Percentiles rank a stretch among this genome's conserved stretches.
Conservation (phyloP, 1,140 invertebrate species). For the Aphidius gifuensis region DNA sequence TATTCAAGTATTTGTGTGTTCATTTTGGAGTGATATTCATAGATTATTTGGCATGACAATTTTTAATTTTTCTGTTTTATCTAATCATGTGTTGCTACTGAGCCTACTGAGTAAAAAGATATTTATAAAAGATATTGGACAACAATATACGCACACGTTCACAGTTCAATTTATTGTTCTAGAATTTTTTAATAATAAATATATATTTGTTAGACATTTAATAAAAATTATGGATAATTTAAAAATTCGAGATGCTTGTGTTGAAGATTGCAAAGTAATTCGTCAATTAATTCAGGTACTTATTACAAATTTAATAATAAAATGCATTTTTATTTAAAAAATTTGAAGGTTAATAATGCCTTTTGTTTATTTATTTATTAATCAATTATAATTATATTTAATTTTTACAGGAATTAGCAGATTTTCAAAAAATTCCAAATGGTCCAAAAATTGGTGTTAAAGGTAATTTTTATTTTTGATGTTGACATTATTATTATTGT, state of each 20-base stretch:
- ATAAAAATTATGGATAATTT: constrained; percentile 19
- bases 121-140: no score
- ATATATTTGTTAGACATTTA: no score
- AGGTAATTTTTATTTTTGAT: constrained; percentile 38
- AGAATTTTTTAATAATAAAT: no score
- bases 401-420: constrained; percentile 67
- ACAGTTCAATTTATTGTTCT: no score
- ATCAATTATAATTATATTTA: not conserved
- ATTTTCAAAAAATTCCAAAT: constrained; percentile 75
- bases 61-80: no score
- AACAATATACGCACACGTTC: no score
- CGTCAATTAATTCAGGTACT: constrained; percentile 54
- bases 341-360: constrained; percentile 8
- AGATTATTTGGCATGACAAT: no score
- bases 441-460: constrained; percentile 64
- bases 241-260: constrained; percentile 46
- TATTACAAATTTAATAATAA: constrained; percentile 11
- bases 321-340: constrained; percentile 1
- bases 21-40: no score
- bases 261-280: constrained; percentile 52
- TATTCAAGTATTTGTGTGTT: no score
- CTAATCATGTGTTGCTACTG: no score
- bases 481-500: not conserved
- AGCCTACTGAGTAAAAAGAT: no score
- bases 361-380: not conserved